phyloP scores from a whole-genome alignment of 1,140 invertebrate genomes.

The Solenopsis invicta region DNA sequence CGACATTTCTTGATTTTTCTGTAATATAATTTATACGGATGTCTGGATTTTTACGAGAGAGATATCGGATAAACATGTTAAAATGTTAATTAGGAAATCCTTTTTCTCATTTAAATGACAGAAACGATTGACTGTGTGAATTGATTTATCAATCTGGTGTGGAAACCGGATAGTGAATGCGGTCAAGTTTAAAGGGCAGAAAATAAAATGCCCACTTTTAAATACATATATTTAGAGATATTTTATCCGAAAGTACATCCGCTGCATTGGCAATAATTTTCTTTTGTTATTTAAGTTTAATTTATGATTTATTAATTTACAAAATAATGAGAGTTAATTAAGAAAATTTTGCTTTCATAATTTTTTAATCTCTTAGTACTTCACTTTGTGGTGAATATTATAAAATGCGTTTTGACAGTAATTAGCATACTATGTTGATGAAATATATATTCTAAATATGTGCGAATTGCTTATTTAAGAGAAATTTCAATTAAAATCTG shows the following conservation, averaged over 20 bases:
- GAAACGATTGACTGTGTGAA: conserved; percentile 25
- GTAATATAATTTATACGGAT: conserved; percentile 14
- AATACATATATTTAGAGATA: neutral
- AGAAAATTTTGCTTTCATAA: neutral
- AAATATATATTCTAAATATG: neutral
- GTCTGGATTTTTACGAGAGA: neutral
- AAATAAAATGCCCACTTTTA: conserved; percentile 14
- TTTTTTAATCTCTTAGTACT: neutral
- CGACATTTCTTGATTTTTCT: neutral
- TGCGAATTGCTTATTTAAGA: neutral
- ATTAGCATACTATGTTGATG: conserved; percentile 4
- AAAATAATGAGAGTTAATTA: neutral
- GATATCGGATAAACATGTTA: neutral
- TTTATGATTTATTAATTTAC: neutral
- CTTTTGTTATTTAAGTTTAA: neutral
- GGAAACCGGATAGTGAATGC: conserved; percentile 15
- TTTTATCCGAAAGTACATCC: neutral
- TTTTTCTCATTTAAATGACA: neutral
- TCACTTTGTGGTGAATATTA: neutral
- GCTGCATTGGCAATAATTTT: neutral
- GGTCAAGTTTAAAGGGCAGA: conserved; percentile 4
- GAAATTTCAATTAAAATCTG: neutral
- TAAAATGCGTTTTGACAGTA: neutral
- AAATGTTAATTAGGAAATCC: conserved; percentile 21
- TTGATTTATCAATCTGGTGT: conserved; percentile 21